Evolutionary conservation across 2,888 invertebrate species (phyloP), one percentile per base, ranked within the genome.

Genomic region (Himalopsyche tibetana): DNA sequence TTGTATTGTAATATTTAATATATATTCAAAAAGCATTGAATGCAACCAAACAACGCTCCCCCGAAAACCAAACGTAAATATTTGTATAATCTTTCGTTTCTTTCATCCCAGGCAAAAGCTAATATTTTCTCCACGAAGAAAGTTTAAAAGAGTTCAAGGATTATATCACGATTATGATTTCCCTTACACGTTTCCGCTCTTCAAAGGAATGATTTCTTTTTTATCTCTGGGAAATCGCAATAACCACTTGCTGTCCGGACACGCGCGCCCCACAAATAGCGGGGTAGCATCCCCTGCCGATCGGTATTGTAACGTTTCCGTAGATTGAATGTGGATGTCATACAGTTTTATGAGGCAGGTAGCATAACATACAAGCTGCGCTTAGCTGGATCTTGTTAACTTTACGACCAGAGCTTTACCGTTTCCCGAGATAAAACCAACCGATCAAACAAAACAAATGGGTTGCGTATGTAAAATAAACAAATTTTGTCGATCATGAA

Each of bases 291-390:
- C 74, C 51, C 45, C 36, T 51, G 17, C 38, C 40, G 84, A 84
- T 45, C 45, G 63, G 84, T 79, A 55, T 63, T 63, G 40, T 83
- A 83, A 63, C 55, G 74, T 74, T 63, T 74, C 56, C 74, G 45
- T 79, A 84, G 74, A 84, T 84, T 84, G 84, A 84, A 84, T 84
- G 80, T 74, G 84, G 45, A 79, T 79, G 84, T 84, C 80, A 84
- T 84, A 84, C 84, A 84, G 51, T 79, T 74, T 84, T 84, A 84
- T 79, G 84, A 79, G 79, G 36, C 84, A 84, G 84, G 84, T 84
- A 84, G 51, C 79, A 79, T 79, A 79, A 79, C 84, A 55, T 55
- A 79, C 83, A 79, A 55, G 74, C 80, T 55, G 79, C 63, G 45
- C 79, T 45, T 79, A 79, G 36, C 55, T 45, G 45, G 74, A 74